A percentile compares a stretch with the other conserved stretches of the same genome.
phyloP scores from a whole-genome alignment of 1,140 invertebrate genomes.

The Drosophila repletoides region DNA sequence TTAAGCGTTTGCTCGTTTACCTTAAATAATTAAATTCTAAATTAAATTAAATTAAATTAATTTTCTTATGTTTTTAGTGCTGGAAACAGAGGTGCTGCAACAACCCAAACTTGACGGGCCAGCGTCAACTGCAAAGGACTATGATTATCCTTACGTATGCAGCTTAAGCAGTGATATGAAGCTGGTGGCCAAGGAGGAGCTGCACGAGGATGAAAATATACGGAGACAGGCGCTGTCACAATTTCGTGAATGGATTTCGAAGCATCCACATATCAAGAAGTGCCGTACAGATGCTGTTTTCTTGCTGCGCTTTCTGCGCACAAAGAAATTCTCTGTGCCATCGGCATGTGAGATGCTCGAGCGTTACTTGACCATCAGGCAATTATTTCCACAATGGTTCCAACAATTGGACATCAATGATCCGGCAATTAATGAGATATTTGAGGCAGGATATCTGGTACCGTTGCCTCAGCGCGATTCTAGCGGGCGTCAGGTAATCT shows the following conservation, averaged over 20 bases:
- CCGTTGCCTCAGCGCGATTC: constrained; percentile 89
- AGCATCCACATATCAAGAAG: constrained; percentile 89
- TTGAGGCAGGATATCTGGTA: constrained; percentile 91
- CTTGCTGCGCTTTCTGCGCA: constrained; percentile 91
- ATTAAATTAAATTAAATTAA: too few species aligned
- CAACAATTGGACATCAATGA: constrained; percentile 88
- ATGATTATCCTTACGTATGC: constrained; percentile 75
- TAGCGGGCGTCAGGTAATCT: constrained; percentile 88
- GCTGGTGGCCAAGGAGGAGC: constrained; percentile 86
- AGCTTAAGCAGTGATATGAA: constrained; percentile 63
- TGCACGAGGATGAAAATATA: constrained; percentile 88
- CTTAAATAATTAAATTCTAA: too few species aligned
- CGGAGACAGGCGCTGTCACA: constrained; percentile 87
- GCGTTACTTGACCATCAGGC: constrained; percentile 91
- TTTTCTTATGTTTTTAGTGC: constrained; percentile 51
- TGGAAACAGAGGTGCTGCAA: constrained; percentile 77
- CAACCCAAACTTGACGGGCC: constrained; percentile 59
- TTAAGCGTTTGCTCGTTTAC: too few species aligned
- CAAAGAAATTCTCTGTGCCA: constrained; percentile 93
- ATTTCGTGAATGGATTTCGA: constrained; percentile 89
- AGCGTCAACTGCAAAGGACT: constrained; percentile 42
- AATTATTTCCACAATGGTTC: constrained; percentile 93
- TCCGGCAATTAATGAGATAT: constrained; percentile 88
- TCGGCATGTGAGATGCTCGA: constrained; percentile 93
- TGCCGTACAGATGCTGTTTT: constrained; percentile 91